Conservation (phyloP, 2,888 invertebrate species). For the Latrodectus hesperus region DNA sequence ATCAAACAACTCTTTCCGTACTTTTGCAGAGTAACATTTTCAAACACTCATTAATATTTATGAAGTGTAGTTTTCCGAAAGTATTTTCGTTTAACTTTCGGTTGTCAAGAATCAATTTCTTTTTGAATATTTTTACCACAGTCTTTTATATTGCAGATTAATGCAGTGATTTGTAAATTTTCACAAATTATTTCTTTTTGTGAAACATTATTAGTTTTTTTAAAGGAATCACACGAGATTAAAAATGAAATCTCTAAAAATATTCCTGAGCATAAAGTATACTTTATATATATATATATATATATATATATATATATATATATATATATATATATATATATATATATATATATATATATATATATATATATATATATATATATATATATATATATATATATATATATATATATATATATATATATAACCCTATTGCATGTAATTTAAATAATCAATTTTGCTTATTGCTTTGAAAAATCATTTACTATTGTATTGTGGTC, state of each 20-base stretch:
- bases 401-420: neutral
- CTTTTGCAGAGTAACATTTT: neutral
- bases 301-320: conserved; percentile 1
- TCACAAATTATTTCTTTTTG: too few species aligned
- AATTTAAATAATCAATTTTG: too few species aligned
- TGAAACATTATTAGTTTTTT: too few species aligned
- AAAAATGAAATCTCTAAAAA: too few species aligned
- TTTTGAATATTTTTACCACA: neutral
- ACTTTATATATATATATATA: neutral
- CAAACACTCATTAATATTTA: conserved; percentile 44
- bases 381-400: neutral
- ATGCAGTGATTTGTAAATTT: too few species aligned
- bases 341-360: too few species aligned
- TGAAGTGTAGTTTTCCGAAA: conserved; percentile 25
- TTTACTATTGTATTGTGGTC: too few species aligned
- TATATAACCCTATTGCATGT: neutral
- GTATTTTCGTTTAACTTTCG: neutral
- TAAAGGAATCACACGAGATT: too few species aligned
- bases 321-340: neutral
- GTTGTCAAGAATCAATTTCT: neutral
- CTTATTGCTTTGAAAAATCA: too few species aligned
- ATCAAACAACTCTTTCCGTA: conserved; percentile 19
- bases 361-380: too few species aligned
- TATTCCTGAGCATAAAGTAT: too few species aligned
- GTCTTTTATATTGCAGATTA: too few species aligned